Base-by-base conservation (phyloP, 2,113 vertebrate species). In the Catharus bicknelli region DNA sequence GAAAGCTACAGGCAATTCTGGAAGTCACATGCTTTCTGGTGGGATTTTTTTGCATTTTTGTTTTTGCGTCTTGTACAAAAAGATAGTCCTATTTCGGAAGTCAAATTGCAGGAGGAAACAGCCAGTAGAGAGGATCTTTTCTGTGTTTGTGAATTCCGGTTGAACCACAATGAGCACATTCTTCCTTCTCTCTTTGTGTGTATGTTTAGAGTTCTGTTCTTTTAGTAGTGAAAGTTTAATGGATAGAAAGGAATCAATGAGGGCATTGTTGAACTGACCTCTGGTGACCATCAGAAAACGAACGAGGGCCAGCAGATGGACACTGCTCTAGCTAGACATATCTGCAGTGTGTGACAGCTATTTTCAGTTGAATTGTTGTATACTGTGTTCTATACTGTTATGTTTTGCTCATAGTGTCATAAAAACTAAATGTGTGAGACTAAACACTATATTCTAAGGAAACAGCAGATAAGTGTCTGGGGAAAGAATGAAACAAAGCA, bases 11-110 rank as follows among this genome's bases (percentile, higher is more conserved):
- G 88, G 95, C 90, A 89, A 91, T 94, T 96, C 93, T 97, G 94
- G 92, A 97, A 96, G 95, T 97, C 95, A 97, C 90, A 87, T 97
- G 97, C 64, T 92, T 96, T 94, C 88, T 94, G 92, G 91, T 91
- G 90, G 70, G 68, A 64, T 87, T 89, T 95, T 94, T 94, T 93
- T 96, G 50, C 80, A 84, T 72, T 74, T 91, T 84, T 94, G 57
- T 89, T 92, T 95, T 90, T 86, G 57, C 83, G 47, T 75, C 61
- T 74, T 14, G 54, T 90, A 91, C 67, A 90, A 95, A 93, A 95
- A 88, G 40, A 79, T 69, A 85, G 42, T 58, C 82, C 50, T 95
- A 42, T 90, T 95, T 95, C 81, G 58, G 95, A 96, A 96, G 82
- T 94, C 48, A 45, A 95, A 89, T 86, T 91, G 78, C 89, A 93